Base-by-base conservation (phyloP, 2,888 invertebrate species). In the Epicampocera succincta region DNA sequence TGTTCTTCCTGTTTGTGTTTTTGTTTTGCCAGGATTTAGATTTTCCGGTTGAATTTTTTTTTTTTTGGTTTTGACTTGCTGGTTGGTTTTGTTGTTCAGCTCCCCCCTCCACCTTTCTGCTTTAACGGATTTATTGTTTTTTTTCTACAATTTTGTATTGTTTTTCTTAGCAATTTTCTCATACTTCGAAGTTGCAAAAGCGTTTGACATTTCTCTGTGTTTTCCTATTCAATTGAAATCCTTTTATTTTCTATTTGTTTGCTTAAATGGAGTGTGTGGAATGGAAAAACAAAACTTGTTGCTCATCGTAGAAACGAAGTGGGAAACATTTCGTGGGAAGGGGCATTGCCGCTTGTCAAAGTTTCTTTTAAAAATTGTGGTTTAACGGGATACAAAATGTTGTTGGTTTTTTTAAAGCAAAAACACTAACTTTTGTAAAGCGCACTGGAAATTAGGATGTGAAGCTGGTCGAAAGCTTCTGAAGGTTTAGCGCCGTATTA, bases 31-130 rank as follows among this genome's bases (percentile, higher is more conserved):
- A 48, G 76, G 76, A 81, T 81, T 77, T 81, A 68, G 76, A 76
- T 81, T 81, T 77, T 81, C 81, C 81, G 81, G 76, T 81, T 81
- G 81, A 80, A 77, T 60, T 81, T 77, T 72, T 77, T 76, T 60
- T 81, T 77, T 72, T 77, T 76, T 56, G 76, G 68, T 76, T 72
- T 76, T 73, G 76, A 81, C 81, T 81, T 81, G 56, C 68, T 61
- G 78, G 9, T 73, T 81, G 44, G 63, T 71, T 25, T 65, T 58
- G 50, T 74, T 74, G 71, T 80, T 58, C 12, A 69, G 46, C 54
- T 65, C 21, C 56, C 79, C 63, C n/a, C n/a, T n/a, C n/a, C n/a
- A n/a, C n/a, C n/a, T n/a, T 25, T 25, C 42, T 13, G 40, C 4
- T 40, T 42, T 2, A 33, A 13, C 33, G 33, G 25, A 44, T 60